Percentiles rank a stretch among this genome's conserved stretches.
Evolutionary conservation across 2,797 vertebrate species (phyloP).

Genomic region (Sebastiscus tertius): DNA sequence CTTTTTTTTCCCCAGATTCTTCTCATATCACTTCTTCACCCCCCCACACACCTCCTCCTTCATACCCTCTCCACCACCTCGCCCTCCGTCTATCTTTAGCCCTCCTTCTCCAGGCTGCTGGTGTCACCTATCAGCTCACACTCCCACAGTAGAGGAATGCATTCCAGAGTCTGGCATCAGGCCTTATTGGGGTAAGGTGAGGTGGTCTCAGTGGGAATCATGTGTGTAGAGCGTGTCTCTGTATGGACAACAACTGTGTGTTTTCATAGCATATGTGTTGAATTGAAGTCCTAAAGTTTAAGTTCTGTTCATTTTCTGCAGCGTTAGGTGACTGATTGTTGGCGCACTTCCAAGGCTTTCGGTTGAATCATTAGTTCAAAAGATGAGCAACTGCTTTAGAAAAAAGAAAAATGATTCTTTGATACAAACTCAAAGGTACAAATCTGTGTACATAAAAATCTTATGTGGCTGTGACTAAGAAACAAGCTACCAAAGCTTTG

Average conservation of each 20-base stretch:
- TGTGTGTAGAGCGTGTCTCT: conserved; percentile 17
- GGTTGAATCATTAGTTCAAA: background rate
- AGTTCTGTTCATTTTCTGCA: background rate
- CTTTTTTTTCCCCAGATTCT: conserved; percentile 28
- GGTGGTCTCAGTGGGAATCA: conserved; percentile 22
- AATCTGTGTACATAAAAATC: background rate
- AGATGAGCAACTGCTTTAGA: background rate
- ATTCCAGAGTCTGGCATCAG: conserved; percentile 48
- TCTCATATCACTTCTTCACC: conserved; percentile 13
- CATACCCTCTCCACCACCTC: conserved; percentile 15
- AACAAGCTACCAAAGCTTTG: background rate
- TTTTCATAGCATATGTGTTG: background rate
- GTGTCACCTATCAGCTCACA: conserved; percentile 63
- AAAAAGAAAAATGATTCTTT: background rate
- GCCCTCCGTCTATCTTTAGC: conserved; percentile 69
- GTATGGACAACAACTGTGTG: background rate
- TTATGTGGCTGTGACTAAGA: background rate
- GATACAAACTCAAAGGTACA: background rate
- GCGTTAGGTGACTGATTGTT: background rate
- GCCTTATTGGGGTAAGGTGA: conserved; percentile 68
- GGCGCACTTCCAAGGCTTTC: background rate
- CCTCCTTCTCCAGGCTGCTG: conserved; percentile 32
- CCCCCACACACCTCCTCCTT: background rate
- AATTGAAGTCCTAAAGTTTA: background rate
- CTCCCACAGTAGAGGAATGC: conserved; percentile 46